Evolutionary conservation across 23 tunicate genomes (phyloP).

Genomic region (Trididemnum clinides): DNA sequence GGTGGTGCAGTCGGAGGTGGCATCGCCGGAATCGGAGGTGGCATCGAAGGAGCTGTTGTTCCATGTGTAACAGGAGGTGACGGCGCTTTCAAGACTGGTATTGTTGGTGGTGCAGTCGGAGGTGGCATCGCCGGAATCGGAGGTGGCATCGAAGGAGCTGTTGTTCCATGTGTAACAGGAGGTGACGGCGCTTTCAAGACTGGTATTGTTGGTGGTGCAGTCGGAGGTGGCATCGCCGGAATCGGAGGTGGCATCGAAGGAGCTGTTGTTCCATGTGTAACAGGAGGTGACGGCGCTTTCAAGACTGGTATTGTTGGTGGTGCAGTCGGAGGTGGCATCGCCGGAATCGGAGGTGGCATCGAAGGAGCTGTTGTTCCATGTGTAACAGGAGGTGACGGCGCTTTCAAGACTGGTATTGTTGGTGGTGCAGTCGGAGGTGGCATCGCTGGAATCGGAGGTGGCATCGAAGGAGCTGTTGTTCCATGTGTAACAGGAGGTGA

Average conservation of each 20-base stretch:
- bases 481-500: background rate
- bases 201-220: background rate
- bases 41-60: background rate
- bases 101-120: slow-evolving; percentile 2
- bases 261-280: slow-evolving; percentile 4
- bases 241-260: background rate
- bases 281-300: background rate
- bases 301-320: background rate
- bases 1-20: background rate
- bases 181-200: background rate
- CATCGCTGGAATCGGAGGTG: background rate
- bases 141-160: slow-evolving; percentile 9
- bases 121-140: background rate
- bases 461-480: background rate
- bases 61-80: slow-evolving; percentile 7
- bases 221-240: slow-evolving; percentile 1
- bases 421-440: background rate
- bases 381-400: background rate
- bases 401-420: background rate
- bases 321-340: background rate
- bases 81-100: background rate
- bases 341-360: background rate
- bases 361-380: slow-evolving; percentile 3
- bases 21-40: too few relatives aligned
- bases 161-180: slow-evolving; percentile 13